These are phyloP conservation scores for Ophiothrix spiculata DNA, from an alignment of 35 echinoderm and acorn worm genomes.

Conservation along the genomic window DNA sequence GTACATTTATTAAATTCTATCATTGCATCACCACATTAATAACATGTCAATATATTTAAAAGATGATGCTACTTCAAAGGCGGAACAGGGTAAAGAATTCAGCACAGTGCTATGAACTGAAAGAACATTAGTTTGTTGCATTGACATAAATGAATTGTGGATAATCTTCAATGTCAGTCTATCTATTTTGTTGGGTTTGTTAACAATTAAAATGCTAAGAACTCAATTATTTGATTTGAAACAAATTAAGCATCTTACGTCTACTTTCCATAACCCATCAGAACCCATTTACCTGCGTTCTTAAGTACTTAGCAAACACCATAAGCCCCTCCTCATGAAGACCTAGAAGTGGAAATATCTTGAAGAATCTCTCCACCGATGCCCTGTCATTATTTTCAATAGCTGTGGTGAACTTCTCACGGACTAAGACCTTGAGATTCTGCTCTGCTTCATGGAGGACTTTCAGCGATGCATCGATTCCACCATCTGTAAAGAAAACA, in stretches of 20 bases:
- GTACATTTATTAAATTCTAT: too few relatives aligned
- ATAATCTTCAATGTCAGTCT: too few relatives aligned
- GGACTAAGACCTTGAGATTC: slow-evolving; percentile 71
- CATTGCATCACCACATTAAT: too few relatives aligned
- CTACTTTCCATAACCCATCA: neutral
- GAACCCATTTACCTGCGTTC: slow-evolving; percentile 65
- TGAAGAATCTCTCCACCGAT: slow-evolving; percentile 96
- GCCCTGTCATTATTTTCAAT: slow-evolving; percentile 66
- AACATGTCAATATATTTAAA: too few relatives aligned
- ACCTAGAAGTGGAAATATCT: slow-evolving; percentile 84
- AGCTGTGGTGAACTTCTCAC: slow-evolving; percentile 84
- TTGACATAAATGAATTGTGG: neutral
- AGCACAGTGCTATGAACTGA: neutral
- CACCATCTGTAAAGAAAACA: slow-evolving; percentile 54
- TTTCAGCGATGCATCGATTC: slow-evolving; percentile 72
- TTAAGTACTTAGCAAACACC: slow-evolving; percentile 85
- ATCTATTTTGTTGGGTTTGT: too few relatives aligned
- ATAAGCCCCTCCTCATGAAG: slow-evolving; percentile 51
- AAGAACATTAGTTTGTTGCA: neutral
- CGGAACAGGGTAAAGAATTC: too few relatives aligned
- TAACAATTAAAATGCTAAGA: too few relatives aligned
- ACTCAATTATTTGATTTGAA: too few relatives aligned
- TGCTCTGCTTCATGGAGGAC: slow-evolving; percentile 85
- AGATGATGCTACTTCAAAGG: too few relatives aligned
- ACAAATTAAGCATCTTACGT: too few relatives aligned